A percentile compares a stretch with the other conserved stretches of the same genome.
Conservation (phyloP, 2,888 invertebrate genomes). For the Netelia fuscicornis region DNA sequence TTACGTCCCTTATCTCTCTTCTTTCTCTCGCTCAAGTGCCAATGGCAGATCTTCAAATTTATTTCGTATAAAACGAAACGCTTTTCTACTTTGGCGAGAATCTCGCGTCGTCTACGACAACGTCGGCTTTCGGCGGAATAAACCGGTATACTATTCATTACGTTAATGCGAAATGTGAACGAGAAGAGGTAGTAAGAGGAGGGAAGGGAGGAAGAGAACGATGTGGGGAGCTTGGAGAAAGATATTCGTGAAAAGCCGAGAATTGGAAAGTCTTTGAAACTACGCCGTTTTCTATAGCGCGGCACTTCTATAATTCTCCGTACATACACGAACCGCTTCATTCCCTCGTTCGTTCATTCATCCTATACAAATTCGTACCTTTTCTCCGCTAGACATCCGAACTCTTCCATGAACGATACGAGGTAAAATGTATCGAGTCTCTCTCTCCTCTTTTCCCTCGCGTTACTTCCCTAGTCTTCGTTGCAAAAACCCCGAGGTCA, state of each 20-base stretch:
- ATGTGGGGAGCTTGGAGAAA: background rate
- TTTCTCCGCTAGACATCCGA: conserved; percentile 25
- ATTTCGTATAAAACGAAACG: conserved; percentile 10
- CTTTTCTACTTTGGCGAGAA: conserved; percentile 5
- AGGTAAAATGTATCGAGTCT: background rate
- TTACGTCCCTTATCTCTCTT: background rate
- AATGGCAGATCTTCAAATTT: background rate
- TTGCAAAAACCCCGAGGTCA: too few species aligned
- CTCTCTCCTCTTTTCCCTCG: background rate
- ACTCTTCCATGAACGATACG: background rate
- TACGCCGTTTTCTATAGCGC: conserved; percentile 35
- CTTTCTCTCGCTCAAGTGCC: background rate
- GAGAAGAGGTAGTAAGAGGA: conserved; percentile 6
- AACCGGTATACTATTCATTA: conserved; percentile 82
- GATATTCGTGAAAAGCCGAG: conserved; percentile 75
- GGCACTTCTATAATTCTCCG: conserved; percentile 29
- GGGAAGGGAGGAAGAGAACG: background rate
- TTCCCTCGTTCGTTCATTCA: conserved; percentile 33
- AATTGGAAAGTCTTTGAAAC: conserved; percentile 80
- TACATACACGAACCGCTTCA: conserved; percentile 31
- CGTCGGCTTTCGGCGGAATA: conserved; percentile 72
- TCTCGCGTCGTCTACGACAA: conserved; percentile 22
- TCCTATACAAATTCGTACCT: conserved; percentile 48
- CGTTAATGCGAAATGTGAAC: conserved; percentile 69
- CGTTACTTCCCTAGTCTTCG: too few species aligned